Conservation (phyloP, 2,113 vertebrate genomes). For the Polyodon spathula region DNA sequence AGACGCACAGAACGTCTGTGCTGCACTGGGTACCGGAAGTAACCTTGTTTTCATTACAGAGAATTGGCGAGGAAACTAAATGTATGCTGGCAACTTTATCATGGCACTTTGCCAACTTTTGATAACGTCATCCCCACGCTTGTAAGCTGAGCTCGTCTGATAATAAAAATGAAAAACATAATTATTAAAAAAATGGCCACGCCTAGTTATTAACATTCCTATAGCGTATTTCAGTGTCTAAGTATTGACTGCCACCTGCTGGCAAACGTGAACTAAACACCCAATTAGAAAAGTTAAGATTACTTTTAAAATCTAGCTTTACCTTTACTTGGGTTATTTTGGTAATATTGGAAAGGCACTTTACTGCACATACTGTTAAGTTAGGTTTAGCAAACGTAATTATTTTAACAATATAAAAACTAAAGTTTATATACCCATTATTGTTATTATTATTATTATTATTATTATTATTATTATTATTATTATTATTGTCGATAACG, state of each 20-base stretch:
- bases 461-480: no score
- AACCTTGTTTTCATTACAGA: constrained; percentile 27
- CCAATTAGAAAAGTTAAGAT: constrained; percentile 7
- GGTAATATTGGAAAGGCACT: no score
- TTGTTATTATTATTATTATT: no score
- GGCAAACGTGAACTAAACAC: constrained; percentile 11
- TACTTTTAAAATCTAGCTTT: neutral
- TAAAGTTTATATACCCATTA: no score
- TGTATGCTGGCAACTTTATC: neutral
- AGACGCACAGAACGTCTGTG: constrained; percentile 30
- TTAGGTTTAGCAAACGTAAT: no score
- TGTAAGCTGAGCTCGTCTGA: no score
- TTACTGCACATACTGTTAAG: no score
- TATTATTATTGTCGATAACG: no score
- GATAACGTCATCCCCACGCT: neutral
- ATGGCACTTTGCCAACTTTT: neutral
- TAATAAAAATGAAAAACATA: neutral
- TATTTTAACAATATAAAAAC: no score
- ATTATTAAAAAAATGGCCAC: neutral
- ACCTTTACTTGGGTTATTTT: no score
- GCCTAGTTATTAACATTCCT: constrained; percentile 3
- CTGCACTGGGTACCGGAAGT: constrained; percentile 55
- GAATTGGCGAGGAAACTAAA: neutral
- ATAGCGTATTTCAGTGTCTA: neutral
- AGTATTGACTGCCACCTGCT: constrained; percentile 27